Evolutionary conservation across 2,888 invertebrate genomes (phyloP), one percentile per base, ranked within the genome.

Genomic region (Hydrotaea cyrtoneurina): DNA sequence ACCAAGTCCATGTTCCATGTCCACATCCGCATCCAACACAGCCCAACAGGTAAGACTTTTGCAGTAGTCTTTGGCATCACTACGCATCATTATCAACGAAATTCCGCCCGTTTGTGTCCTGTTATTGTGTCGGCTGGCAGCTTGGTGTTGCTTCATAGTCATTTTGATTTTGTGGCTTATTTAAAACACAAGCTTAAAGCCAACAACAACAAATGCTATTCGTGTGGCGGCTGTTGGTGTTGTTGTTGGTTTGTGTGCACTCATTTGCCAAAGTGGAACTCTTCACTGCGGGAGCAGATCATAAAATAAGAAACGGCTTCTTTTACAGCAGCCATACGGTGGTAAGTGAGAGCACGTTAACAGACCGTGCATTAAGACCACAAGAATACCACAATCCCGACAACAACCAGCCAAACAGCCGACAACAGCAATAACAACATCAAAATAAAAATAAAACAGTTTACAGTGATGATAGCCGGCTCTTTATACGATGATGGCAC

Each of bases 261-360:
- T 66, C 66, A 69, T 69, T 69, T 69, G 23, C 15, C 69, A 75
- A 85, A 80, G 74, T 85, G 82, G 77, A 82, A 71, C 80, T 79
- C 76, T 77, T 66, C 84, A 81, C 83, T 78, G 86, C 83, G 80
- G 86, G 83, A 83, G 86, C 86, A 80, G 82, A 74, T 86, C 79
- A 86, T 86, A 84, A 86, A 86, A 82, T 77, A 80, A 77, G 73
- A 72, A 83, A 84, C 86, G 84, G 86, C 86, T 86, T 84, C 86
- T 86, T 86, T 84, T 84, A 81, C 80, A 83, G 83, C 83, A 81
- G 86, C 78, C 86, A 81, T 78, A 76, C 80, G 78, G 83, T 85
- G 80, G 83, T 85, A 85, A 85, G 85, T 85, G 85, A 82, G 85
- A 85, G 79, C 77, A 85, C 85, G 82, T 85, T 85, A 85, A 85